These are phyloP conservation scores for Climacteris rufus DNA, from an alignment of 2,113 vertebrate species.

Conservation along the genomic window DNA sequence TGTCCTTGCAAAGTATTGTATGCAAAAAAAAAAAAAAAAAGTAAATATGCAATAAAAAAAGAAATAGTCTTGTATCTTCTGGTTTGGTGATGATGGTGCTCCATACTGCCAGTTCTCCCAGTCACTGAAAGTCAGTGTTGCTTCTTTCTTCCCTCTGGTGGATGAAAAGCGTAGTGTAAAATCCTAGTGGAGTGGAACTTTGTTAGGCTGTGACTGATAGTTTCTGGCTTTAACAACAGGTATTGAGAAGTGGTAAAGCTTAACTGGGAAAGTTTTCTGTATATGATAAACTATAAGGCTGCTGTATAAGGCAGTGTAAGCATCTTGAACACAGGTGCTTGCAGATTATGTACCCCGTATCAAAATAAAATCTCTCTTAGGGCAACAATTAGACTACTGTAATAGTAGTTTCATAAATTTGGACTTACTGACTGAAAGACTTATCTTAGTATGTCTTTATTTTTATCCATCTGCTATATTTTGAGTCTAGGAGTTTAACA, in stretches of 20 bases:
- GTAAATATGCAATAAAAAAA: neutral
- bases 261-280: neutral
- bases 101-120: neutral
- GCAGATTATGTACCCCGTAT: neutral
- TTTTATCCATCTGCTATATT: neutral
- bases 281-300: neutral
- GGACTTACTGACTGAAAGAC: neutral
- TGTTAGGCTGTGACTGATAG: neutral
- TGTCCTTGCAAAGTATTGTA: neutral
- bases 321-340: neutral
- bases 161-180: neutral
- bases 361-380: neutral
- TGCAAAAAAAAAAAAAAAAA: neutral
- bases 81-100: neutral
- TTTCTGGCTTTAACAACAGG: neutral
- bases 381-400: neutral
- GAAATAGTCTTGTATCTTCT: neutral
- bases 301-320: neutral
- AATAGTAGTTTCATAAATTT: neutral
- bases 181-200: neutral
- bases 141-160: conserved; percentile 23
- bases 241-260: neutral
- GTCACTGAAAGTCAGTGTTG: neutral
- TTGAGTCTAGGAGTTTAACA: neutral
- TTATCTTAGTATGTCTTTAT: neutral